Percentiles rank a stretch among this genome's conserved stretches.
Evolutionary conservation across 2,113 vertebrate genomes (phyloP).

Genomic region (Hipposideros armiger): DNA sequence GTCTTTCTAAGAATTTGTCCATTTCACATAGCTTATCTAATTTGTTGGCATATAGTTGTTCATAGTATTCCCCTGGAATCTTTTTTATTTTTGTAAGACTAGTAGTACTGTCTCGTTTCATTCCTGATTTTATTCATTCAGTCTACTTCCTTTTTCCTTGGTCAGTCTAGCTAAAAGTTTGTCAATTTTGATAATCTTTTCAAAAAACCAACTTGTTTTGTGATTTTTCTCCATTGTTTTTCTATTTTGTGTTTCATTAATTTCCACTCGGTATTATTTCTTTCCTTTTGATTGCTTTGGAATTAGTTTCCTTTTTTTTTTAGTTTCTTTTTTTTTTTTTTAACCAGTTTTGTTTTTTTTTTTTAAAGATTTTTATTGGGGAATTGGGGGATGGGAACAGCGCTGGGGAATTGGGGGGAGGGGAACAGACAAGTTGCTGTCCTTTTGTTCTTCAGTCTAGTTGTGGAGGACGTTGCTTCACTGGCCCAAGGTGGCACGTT

Average conservation of each 20-base stretch:
- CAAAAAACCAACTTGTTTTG: neutral
- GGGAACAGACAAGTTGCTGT: too few species aligned
- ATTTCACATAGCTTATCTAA: neutral
- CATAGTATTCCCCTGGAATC: neutral
- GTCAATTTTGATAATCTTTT: slow-evolving; percentile 32
- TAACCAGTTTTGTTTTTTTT: too few species aligned
- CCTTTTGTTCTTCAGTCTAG: too few species aligned
- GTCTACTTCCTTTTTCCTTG: neutral
- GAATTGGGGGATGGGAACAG: too few species aligned
- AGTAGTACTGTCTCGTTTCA: neutral
- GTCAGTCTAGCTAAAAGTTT: neutral
- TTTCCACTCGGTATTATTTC: neutral
- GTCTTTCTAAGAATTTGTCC: neutral
- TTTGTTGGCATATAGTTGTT: neutral
- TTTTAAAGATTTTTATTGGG: too few species aligned
- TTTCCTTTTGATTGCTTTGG: neutral
- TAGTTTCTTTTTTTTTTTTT: neutral
- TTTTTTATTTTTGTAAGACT: neutral
- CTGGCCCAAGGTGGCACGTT: too few species aligned
- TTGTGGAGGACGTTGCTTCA: too few species aligned
- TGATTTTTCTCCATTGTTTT: neutral
- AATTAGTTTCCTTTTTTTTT: neutral
- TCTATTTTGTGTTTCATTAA: slow-evolving; percentile 4
- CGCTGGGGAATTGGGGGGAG: too few species aligned
- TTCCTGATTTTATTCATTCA: too few species aligned